These are phyloP conservation scores for Heterotis niloticus DNA, from an alignment of 2,113 vertebrate genomes.

Conservation along the genomic window DNA sequence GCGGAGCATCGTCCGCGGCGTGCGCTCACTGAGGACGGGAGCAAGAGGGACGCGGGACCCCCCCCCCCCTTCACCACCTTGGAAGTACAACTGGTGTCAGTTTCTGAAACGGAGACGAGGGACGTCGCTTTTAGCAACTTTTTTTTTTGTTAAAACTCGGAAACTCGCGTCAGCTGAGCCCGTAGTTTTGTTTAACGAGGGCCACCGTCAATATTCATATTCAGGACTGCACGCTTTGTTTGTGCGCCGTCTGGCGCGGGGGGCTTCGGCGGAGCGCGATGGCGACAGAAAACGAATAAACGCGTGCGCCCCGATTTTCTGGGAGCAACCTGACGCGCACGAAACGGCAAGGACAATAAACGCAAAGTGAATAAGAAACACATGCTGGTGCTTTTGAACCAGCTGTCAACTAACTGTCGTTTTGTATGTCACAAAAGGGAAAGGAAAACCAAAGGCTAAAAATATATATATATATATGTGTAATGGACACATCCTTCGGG, in stretches of 20 bases:
- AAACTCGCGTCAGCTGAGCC: not conserved
- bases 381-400: constrained; percentile 25
- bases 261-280: not conserved
- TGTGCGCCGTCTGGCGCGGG: not conserved
- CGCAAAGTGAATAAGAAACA: not conserved
- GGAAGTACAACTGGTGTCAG: constrained; percentile 30
- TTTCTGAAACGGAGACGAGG: not conserved
- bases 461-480: too few species aligned
- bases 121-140: constrained; percentile 18
- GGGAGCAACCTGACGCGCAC: constrained; percentile 17
- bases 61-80: constrained; percentile 2
- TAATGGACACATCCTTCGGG: constrained; percentile 39
- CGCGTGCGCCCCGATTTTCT: constrained; percentile 47
- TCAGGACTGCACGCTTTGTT: not conserved
- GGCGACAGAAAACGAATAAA: constrained; percentile 38
- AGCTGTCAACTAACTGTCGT: constrained; percentile 7
- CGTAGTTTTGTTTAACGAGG: not conserved
- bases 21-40: too few species aligned
- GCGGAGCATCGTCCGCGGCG: too few species aligned
- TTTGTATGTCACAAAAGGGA: constrained; percentile 33
- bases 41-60: too few species aligned
- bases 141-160: not conserved
- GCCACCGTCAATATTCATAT: not conserved
- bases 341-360: not conserved
- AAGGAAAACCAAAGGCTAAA: constrained; percentile 65